These are phyloP conservation scores for Pyrrhosoma nymphula DNA, from an alignment of 2,888 invertebrate genomes.

Conservation along the genomic window DNA sequence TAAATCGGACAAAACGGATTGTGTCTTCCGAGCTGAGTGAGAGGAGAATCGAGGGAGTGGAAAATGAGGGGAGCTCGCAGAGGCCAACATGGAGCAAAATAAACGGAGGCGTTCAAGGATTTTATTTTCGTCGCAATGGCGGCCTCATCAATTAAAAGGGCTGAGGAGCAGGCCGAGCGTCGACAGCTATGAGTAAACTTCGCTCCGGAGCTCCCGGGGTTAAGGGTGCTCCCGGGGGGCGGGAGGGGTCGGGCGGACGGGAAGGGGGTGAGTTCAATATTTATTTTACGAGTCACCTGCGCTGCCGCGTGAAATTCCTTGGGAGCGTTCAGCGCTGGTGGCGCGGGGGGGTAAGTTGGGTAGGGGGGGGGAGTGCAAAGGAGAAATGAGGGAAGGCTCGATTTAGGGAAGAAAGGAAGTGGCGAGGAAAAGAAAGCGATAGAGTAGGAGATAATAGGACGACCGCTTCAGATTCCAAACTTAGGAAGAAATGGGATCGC, in stretches of 20 bases:
- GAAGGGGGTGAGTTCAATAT: not conserved
- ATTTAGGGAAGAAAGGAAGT: too few relatives aligned
- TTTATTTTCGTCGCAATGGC: not conserved
- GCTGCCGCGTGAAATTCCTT: not conserved
- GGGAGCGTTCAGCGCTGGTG: not conserved
- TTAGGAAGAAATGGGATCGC: too few relatives aligned
- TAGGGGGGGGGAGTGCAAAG: not conserved
- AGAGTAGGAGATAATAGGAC: too few relatives aligned
- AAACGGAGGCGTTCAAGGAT: not conserved
- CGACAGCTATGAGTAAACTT: not conserved
- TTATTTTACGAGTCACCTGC: conserved; percentile 57
- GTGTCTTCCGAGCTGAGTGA: not conserved
- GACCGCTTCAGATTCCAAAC: too few relatives aligned
- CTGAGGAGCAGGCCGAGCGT: not conserved
- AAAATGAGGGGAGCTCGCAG: not conserved
- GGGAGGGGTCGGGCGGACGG: not conserved
- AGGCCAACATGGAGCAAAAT: not conserved
- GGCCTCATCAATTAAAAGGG: not conserved
- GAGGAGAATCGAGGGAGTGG: not conserved
- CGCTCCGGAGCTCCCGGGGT: not conserved
- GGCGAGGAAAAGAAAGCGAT: too few relatives aligned
- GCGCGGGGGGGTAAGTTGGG: not conserved
- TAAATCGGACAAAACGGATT: not conserved
- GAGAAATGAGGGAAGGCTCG: too few relatives aligned
- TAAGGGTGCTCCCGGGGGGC: not conserved